Conservation (phyloP, 1,140 invertebrate species). For the Diprion similis region DNA sequence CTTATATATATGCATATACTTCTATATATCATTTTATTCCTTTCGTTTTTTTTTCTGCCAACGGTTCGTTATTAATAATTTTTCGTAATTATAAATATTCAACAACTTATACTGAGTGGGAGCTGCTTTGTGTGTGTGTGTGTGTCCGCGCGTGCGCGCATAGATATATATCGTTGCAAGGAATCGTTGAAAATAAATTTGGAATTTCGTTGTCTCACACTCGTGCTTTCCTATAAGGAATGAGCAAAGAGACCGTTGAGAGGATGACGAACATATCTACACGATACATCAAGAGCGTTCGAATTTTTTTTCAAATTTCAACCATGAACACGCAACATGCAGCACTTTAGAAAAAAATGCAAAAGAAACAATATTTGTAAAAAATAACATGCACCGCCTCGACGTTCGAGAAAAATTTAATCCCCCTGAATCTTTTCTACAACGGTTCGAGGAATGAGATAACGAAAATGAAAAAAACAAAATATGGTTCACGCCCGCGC, state of each 20-base stretch:
- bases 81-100: conserved; percentile 42
- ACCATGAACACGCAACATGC: too few species aligned
- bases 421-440: too few species aligned
- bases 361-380: too few species aligned
- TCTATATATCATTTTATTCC: conserved; percentile 17
- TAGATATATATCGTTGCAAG: conserved; percentile 17
- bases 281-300: too few species aligned
- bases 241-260: not conserved
- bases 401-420: too few species aligned
- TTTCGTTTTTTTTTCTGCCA: not conserved
- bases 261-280: too few species aligned
- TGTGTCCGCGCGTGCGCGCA: not conserved
- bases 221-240: conserved; percentile 13
- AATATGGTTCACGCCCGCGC: not conserved
- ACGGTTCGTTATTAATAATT: conserved; percentile 15
- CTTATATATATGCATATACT: conserved; percentile 34
- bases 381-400: too few species aligned
- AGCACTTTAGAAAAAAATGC: too few species aligned
- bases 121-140: not conserved
- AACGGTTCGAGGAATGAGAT: not conserved
- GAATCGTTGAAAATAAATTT: not conserved
- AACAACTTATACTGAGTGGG: conserved; percentile 41
- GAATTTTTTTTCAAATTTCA: too few species aligned
- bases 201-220: conserved; percentile 23
- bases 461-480: not conserved